Conservation (phyloP, 2,888 invertebrate genomes). For the Malthinus seriepunctatus region DNA sequence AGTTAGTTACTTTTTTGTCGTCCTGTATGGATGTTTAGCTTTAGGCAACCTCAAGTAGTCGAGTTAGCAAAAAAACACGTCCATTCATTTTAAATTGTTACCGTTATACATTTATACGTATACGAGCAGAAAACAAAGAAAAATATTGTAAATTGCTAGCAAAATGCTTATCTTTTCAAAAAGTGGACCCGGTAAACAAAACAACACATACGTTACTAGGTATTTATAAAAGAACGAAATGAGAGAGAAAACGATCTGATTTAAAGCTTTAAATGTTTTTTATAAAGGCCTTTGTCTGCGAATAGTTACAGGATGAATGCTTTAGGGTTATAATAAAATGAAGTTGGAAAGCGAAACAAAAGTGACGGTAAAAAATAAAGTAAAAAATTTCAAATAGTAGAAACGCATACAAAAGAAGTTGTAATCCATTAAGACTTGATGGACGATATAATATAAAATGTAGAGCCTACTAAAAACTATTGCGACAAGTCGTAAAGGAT, state of each 20-base stretch:
- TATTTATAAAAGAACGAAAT: constrained; percentile 43
- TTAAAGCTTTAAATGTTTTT: constrained; percentile 41
- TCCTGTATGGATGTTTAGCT: constrained; percentile 22
- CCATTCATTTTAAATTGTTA: constrained; percentile 24
- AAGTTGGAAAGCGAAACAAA: constrained; percentile 6
- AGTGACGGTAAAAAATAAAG: constrained; percentile 3
- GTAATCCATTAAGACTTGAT: neutral
- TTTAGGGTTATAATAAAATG: constrained; percentile 6
- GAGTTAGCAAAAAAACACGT: constrained; percentile 32
- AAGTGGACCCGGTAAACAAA: constrained; percentile 41
- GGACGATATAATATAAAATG: too few species aligned
- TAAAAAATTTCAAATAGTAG: constrained; percentile 3
- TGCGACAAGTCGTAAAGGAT: too few species aligned
- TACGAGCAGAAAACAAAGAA: constrained; percentile 35
- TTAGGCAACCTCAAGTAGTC: constrained; percentile 29
- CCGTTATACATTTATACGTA: constrained; percentile 29
- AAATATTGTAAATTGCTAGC: constrained; percentile 42
- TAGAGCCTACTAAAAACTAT: too few species aligned
- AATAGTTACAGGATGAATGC: constrained; percentile 18
- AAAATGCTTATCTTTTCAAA: constrained; percentile 47
- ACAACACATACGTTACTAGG: constrained; percentile 42
- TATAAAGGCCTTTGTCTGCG: constrained; percentile 23
- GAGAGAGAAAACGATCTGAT: constrained; percentile 47
- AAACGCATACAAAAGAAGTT: constrained; percentile 2
- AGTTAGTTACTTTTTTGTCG: constrained; percentile 22